phyloP scores from a whole-genome alignment of 2,797 vertebrate species.

The Labroides dimidiatus region DNA sequence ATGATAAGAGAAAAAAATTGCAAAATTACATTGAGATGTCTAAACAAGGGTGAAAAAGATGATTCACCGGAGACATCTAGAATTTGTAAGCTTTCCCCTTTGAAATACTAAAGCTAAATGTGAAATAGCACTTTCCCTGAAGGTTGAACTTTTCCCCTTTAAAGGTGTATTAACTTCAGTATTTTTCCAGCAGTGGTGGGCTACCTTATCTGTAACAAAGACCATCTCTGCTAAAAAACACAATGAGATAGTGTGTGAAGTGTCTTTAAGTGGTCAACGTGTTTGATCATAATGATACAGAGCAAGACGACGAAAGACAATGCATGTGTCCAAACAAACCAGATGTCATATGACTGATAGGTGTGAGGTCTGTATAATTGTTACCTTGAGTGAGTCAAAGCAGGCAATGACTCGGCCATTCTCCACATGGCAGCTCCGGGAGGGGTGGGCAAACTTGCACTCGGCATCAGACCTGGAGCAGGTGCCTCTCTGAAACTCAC shows the following conservation, averaged over 20 bases:
- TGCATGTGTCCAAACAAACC: constrained; percentile 21
- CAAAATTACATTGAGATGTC: too few species aligned
- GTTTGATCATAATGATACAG: constrained; percentile 1
- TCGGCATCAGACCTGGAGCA: constrained; percentile 95
- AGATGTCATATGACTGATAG: constrained; percentile 14
- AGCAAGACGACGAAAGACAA: not conserved
- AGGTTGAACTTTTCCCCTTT: too few species aligned
- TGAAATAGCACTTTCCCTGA: too few species aligned
- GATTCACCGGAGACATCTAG: too few species aligned
- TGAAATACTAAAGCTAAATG: not conserved
- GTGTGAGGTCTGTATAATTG: constrained; percentile 44
- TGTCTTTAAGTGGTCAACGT: constrained; percentile 12
- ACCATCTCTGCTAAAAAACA: constrained; percentile 4
- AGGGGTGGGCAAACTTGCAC: constrained; percentile 99
- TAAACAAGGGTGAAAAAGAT: too few species aligned
- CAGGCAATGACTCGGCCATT: constrained; percentile 98
- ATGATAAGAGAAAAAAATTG: too few species aligned
- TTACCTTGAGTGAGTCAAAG: constrained; percentile 99
- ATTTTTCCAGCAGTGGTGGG: not conserved
- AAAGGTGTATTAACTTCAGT: too few species aligned
- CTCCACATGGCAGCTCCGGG: constrained; percentile 98
- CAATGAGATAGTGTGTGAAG: constrained; percentile 1
- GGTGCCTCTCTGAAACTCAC: constrained; percentile 98
- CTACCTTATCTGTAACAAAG: not conserved
- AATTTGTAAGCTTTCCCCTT: too few species aligned